Evolutionary conservation across 1,140 invertebrate genomes (phyloP), one percentile per base, ranked within the genome.

Genomic region (Drosophila orosa): DNA sequence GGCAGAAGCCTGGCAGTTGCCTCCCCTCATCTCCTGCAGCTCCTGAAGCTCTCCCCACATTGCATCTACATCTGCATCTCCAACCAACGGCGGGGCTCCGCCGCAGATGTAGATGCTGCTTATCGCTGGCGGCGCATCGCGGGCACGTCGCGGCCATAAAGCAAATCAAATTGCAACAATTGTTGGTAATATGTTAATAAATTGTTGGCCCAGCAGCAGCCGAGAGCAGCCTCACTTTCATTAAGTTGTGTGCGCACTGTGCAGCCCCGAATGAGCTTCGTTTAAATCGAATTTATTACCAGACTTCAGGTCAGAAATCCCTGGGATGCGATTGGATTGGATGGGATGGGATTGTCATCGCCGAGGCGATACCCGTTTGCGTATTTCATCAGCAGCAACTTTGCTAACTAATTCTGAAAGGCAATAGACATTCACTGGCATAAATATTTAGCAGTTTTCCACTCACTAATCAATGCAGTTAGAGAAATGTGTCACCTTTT

Each of bases 131-230:
- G 59, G 77, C 85, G 45, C 50, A 89, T 89, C 84, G 66, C 73
- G 19, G 37, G 65, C 84, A 89, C 84, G 84, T 89, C 77, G 69
- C 60, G 56, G 73, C 77, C 73, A 89, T 89, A 89, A 89, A 89
- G 76, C 83, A 89, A 89, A 89, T 89, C 76, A 90, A 89, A 89
- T 89, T 89, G 84, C 84, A 89, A 90, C 84, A 89, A 89, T 89
- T 89, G 84, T 84, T 84, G 80, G 84, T 89, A 87, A 87, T 87
- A 87, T 89, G 84, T 87, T 87, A 84, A 87, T 87, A 87, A 89
- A 87, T 87, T 80, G 75, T 75, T 75, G 68, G 59, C 59, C 62
- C 68, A 57, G 58, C 72, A 54, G 50, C 50, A 54, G 31, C 31
- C 29, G 31, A 54, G 50, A 35, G 50, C 50, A 73, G 62, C 71